A percentile compares a stretch with the other conserved stretches of the same genome.
Evolutionary conservation across 2,113 vertebrate genomes (phyloP).

Genomic region (Psophia crepitans): DNA sequence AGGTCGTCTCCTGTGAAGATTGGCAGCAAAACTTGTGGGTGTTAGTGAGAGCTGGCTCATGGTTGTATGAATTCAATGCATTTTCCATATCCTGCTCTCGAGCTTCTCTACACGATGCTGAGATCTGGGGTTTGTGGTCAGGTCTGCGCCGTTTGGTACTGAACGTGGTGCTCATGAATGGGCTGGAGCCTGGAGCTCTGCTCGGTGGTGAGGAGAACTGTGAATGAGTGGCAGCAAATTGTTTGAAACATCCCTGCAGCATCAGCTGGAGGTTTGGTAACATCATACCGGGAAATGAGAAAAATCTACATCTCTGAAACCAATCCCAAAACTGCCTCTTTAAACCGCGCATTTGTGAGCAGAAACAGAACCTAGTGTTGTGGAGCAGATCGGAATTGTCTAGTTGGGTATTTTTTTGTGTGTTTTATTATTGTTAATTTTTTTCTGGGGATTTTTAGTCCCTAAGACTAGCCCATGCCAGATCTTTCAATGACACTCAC

Average conservation of each 20-base stretch:
- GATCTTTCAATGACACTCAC: not conserved
- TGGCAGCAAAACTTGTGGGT: not conserved
- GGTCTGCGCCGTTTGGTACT: not conserved
- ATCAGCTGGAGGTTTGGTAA: not conserved
- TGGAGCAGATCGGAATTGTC: not conserved
- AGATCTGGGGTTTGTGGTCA: not conserved
- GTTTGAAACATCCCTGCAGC: not conserved
- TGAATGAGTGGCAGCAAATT: not conserved
- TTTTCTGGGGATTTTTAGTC: not conserved
- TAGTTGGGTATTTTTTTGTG: not conserved
- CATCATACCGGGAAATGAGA: not conserved
- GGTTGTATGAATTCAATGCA: not conserved
- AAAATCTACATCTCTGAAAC: not conserved
- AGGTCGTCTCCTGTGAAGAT: accelerated
- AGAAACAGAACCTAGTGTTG: not conserved
- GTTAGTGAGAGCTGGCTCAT: not conserved
- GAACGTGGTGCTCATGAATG: accelerated
- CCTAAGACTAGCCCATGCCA: not conserved
- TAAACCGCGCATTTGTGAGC: not conserved
- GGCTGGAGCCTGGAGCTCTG: not conserved
- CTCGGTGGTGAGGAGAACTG: accelerated
- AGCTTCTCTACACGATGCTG: accelerated
- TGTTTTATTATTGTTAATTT: not conserved
- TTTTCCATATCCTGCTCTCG: not conserved
- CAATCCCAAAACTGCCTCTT: not conserved